Base-by-base conservation (phyloP, 2,797 vertebrate genomes). In the Cryptoprocta ferox region DNA sequence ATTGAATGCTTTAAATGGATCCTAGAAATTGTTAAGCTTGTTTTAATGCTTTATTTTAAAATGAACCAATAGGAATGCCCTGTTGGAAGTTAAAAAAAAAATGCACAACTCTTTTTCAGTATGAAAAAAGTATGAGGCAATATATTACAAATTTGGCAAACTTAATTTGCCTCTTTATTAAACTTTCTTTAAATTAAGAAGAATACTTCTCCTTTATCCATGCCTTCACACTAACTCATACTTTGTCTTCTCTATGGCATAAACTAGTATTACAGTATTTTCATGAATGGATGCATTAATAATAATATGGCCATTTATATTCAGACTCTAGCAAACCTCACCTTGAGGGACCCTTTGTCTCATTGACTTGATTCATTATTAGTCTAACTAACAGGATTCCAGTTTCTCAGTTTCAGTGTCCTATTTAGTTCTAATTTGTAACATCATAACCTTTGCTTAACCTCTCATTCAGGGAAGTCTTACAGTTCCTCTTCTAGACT, bases 401-500 rank as follows among this genome's bases (percentile, higher is more conserved):
- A 96, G 97, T 95, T 98, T 98, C 97, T 98, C 96, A 95, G 82
- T 96, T 98, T 97, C 91, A 95, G 75, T 97, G 97, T 98, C 71
- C 94, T 98, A 98, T 98, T 98, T 99, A 98, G 95, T 98, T 98
- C 95, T 98, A 98, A 98, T 98, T 98, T 98, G 97, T 98, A 98
- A 97, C 96, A 98, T 97, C 95, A 96, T 98, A 98, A 98, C 96
- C 96, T 98, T 98, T 98, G 94, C 96, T 98, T 99, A 98, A 98
- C 97, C 97, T 98, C 94, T 97, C 91, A 95, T 98, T 92, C 92
- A 97, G 90, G 97, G 66, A 98, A 98, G 82, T 97, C 95, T 98
- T 98, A 80, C 81, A 94, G 68, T 96, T 97, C 96, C 59, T 97
- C 85, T 96, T 98, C 61, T 79, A 98, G 92, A 97, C 19, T 92